These are phyloP conservation scores for Holothuria glaberrima DNA, from an alignment of 35 echinoderm and acorn worm genomes.

Conservation along the genomic window DNA sequence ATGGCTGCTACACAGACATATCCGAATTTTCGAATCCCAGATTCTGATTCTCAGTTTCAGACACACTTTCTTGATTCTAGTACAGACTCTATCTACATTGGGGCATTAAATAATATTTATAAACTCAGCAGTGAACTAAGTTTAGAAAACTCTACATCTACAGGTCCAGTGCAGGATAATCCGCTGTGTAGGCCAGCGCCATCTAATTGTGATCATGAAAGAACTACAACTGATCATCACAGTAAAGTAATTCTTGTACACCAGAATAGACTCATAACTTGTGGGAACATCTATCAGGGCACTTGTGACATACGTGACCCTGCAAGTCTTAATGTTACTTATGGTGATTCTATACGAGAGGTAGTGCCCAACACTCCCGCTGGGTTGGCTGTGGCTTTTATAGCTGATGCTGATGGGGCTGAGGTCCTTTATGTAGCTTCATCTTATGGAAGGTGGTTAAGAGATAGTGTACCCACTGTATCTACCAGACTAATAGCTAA, in stretches of 20 bases:
- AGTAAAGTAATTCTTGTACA: slow-evolving; percentile 1
- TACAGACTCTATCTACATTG: slow-evolving; percentile 8
- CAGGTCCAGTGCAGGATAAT: neutral
- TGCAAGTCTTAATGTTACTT: neutral
- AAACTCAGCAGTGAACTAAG: slow-evolving; percentile 17
- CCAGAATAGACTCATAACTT: neutral
- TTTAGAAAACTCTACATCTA: neutral
- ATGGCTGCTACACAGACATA: neutral
- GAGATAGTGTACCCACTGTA: too few relatives aligned
- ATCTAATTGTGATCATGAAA: neutral
- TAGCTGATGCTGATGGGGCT: too few relatives aligned
- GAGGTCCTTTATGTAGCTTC: slow-evolving; percentile 38
- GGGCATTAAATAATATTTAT: slow-evolving; percentile 45
- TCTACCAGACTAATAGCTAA: too few relatives aligned
- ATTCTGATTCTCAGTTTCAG: slow-evolving; percentile 30
- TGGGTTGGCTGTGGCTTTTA: neutral
- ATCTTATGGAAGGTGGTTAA: slow-evolving; percentile 12
- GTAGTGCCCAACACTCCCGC: neutral
- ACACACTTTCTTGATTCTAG: neutral
- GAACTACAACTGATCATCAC: neutral
- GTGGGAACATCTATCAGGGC: slow-evolving; percentile 22
- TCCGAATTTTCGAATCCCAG: neutral
- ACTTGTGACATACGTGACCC: slow-evolving; percentile 3
- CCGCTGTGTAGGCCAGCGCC: neutral
- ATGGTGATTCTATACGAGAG: neutral